phyloP scores from a whole-genome alignment of 2,113 vertebrate genomes.

The Psittacula cyanocephala region DNA sequence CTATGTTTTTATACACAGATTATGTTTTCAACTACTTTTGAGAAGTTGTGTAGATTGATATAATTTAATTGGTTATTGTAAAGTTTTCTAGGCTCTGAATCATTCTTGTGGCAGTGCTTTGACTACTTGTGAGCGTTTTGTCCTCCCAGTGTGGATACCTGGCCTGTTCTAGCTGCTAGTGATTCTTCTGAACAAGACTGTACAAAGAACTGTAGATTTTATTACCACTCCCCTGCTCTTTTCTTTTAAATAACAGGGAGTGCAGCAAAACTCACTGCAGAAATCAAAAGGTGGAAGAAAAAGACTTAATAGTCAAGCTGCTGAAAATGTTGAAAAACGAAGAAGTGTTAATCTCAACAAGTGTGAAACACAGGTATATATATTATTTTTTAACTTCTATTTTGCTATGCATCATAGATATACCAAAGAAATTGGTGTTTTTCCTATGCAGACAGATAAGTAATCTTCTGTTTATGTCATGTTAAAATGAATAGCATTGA shows the following conservation, averaged over 20 bases:
- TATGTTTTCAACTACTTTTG: background rate
- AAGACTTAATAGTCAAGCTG: conserved; percentile 85
- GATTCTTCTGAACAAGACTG: background rate
- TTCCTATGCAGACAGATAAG: background rate
- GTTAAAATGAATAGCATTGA: background rate
- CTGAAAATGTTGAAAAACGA: conserved; percentile 84
- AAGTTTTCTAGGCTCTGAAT: background rate
- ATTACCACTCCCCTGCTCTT: background rate
- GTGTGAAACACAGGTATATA: conserved; percentile 73
- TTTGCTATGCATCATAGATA: background rate
- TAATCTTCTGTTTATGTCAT: background rate
- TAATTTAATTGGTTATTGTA: background rate
- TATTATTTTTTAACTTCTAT: background rate
- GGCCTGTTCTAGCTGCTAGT: background rate
- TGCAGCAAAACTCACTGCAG: conserved; percentile 78
- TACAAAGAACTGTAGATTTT: background rate
- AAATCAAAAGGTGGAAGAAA: conserved; percentile 85
- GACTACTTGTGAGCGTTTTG: background rate
- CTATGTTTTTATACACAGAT: background rate
- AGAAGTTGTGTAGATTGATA: background rate
- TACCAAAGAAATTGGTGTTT: background rate
- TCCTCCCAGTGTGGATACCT: background rate
- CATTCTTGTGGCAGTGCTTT: background rate
- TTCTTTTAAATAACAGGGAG: conserved; percentile 54
- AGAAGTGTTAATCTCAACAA: conserved; percentile 78